Base-by-base conservation (phyloP, 2,113 vertebrate genomes). In the Otus sunia region DNA sequence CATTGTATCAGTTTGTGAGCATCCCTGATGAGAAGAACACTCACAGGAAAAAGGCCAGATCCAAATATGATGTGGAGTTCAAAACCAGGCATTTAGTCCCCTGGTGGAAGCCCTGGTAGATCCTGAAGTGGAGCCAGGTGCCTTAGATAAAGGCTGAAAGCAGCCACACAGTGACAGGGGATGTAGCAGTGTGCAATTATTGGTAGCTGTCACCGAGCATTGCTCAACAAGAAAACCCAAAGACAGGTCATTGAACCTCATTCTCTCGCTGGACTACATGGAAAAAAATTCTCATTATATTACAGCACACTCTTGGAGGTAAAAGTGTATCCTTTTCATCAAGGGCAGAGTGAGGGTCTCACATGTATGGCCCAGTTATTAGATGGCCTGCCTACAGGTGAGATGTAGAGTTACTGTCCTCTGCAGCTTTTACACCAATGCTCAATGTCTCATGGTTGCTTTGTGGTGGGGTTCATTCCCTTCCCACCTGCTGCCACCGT, bases 371-470 rank as follows among this genome's bases (percentile, higher is more conserved):
- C 11, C 29, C 5, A 16, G 18, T 30, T 81, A 58, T 74, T 1
- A 50, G 18, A 9, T 32, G 8, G 5, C 26, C 7, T 58, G 19
- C 36, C 12, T 19, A 63, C 0, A 0, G 29, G 27, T 53, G 27
- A 59, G 47, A 58, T 20, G 23, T 15, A 26, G 21, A 39, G 20
- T 75, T 71, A 21, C 6, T 16, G 12, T 17, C 29, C n/a, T 69
- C 60, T 21, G n/a, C 11, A 36, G 29, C n/a, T 39, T 63, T 80
- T 30, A 34, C 15, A 21, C 18, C 27, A 55, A 3, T 2, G 4
- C 68, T 50, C 0, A 0, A 15, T 23, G 5, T 45, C 58, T 73
- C 5, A 1, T n/a, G n/a, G 27, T 14, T 62, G 6, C 4, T 75
- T 83, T 53, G 30, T 14, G 22, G 25, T 77, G 32, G 2, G 17